phyloP scores from a whole-genome alignment of 2,797 vertebrate species.

The Molossus molossus region DNA sequence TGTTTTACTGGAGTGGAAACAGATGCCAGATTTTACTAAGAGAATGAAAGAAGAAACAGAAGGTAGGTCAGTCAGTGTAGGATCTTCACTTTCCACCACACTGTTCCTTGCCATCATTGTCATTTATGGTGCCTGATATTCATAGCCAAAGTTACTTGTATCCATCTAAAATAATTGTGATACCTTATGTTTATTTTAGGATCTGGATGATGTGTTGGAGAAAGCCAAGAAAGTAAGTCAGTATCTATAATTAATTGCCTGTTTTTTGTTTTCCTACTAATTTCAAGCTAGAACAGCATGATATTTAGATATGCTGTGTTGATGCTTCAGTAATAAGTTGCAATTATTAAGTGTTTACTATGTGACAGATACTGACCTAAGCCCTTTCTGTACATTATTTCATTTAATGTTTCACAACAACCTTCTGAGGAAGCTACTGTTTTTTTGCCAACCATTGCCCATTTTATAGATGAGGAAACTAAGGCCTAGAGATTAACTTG shows the following conservation, averaged over 20 bases:
- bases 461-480: not conserved
- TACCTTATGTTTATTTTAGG: slow-evolving; percentile 88
- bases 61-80: not conserved
- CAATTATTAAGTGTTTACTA: not conserved
- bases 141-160: not conserved
- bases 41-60: not conserved
- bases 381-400: not conserved
- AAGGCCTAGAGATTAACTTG: not conserved
- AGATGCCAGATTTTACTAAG: not conserved
- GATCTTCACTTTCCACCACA: not conserved
- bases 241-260: not conserved
- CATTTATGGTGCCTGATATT: not conserved
- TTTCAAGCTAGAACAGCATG: not conserved
- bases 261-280: not conserved
- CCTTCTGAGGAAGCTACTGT: slow-evolving; percentile 43
- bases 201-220: slow-evolving; percentile 93
- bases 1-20: not conserved
- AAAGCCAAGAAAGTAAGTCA: slow-evolving; percentile 91
- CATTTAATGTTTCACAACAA: not conserved
- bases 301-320: not conserved
- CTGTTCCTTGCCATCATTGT: not conserved
- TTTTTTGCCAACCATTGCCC: not conserved
- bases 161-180: slow-evolving; percentile 34
- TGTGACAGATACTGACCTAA: not conserved
- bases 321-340: not conserved